Conservation (phyloP, 2,113 vertebrate species). For the Nesoenas mayeri region DNA sequence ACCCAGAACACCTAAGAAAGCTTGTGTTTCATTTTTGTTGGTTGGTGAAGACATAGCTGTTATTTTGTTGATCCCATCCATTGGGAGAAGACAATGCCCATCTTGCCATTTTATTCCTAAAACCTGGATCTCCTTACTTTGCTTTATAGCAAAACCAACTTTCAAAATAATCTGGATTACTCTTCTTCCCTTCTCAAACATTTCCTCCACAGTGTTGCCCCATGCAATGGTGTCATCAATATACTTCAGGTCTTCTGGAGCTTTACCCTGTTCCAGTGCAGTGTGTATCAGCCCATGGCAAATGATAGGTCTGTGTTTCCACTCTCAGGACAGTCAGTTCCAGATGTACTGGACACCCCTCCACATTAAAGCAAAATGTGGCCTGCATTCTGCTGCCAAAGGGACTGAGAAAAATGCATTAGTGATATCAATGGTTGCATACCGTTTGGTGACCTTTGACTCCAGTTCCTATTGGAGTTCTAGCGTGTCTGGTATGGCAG, state of each 20-base stretch:
- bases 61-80: neutral
- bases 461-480: neutral
- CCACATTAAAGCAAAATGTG: neutral
- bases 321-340: neutral
- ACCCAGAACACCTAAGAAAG: too few species aligned
- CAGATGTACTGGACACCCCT: neutral
- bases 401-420: neutral
- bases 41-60: neutral
- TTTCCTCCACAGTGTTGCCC: neutral
- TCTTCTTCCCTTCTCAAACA: neutral
- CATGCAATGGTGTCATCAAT: neutral
- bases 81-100: neutral
- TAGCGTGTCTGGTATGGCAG: neutral
- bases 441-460: neutral
- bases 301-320: neutral
- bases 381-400: neutral
- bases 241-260: neutral
- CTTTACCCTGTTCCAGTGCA: neutral
- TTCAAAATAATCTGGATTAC: neutral
- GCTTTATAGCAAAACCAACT: neutral
- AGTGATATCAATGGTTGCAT: neutral
- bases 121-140: neutral
- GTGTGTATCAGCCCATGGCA: neutral
- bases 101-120: neutral
- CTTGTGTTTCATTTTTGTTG: too few species aligned